These are phyloP conservation scores for Koerneria pararmatus DNA, from an alignment of 2,888 invertebrate species.

Conservation along the genomic window DNA sequence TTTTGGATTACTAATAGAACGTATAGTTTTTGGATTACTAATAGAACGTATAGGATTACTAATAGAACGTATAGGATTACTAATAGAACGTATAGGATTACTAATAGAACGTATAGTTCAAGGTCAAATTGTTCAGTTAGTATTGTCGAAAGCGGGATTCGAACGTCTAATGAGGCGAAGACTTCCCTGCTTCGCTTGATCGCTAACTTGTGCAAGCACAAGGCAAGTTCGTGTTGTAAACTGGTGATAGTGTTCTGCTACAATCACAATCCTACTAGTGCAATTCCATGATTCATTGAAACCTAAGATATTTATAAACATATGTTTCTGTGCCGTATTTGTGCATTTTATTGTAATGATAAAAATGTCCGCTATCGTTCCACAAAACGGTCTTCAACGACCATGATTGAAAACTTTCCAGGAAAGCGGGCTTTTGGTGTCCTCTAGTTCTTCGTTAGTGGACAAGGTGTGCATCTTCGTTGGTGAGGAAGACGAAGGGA, in stretches of 20 bases:
- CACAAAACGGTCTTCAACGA: no score
- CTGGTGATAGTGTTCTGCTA: background rate
- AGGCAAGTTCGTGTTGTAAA: constrained; percentile 20
- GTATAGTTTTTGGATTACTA: no score
- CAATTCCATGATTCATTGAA: background rate
- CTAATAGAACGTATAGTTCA: no score
- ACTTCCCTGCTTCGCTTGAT: constrained; percentile 39
- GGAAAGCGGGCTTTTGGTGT: constrained; percentile 41
- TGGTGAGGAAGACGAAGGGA: constrained; percentile 1
- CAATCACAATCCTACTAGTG: background rate
- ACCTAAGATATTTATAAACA: background rate
- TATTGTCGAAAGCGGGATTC: constrained; percentile 35
- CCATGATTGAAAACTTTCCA: constrained; percentile 14
- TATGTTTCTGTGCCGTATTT: background rate
- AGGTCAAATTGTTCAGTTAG: constrained; percentile 39
- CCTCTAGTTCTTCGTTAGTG: constrained; percentile 31
- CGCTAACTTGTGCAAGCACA: constrained; percentile 44
- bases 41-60: no score
- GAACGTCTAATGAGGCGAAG: constrained; percentile 21
- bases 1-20: no score
- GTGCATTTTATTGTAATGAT: no score
- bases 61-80: no score
- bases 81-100: no score
- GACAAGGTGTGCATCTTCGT: constrained; percentile 24
- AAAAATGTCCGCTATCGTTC: no score